Percentiles rank a stretch among this genome's conserved stretches.
phyloP scores from a whole-genome alignment of 1,140 invertebrate species.

The Tigriopus japonicus region DNA sequence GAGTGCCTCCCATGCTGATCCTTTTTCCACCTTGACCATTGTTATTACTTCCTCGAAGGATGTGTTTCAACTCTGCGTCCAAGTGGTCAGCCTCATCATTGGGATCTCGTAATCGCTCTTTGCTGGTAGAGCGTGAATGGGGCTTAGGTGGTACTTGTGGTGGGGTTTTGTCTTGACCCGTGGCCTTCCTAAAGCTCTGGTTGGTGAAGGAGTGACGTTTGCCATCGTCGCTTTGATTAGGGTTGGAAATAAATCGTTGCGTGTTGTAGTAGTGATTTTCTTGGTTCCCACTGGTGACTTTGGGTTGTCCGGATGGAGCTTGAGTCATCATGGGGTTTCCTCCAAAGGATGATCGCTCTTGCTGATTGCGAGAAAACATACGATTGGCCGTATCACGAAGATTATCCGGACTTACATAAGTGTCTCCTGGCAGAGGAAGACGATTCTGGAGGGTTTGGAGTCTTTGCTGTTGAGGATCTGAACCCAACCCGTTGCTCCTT shows the following conservation, averaged over 20 bases:
- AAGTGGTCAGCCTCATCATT: background rate
- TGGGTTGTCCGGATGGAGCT: too few species aligned
- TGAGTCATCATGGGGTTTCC: background rate
- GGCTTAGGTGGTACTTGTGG: constrained; percentile 5
- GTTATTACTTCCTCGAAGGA: background rate
- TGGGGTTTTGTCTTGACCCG: background rate
- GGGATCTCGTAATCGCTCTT: background rate
- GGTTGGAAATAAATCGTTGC: too few species aligned
- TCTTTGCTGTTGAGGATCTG: background rate
- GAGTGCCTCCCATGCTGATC: background rate
- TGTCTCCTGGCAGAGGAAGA: background rate
- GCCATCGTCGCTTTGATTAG: background rate
- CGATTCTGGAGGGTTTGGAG: too few species aligned
- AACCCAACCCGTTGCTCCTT: background rate
- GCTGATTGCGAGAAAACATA: background rate
- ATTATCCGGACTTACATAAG: background rate
- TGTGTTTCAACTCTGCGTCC: constrained; percentile 8
- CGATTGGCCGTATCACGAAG: background rate
- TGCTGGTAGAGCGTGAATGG: background rate
- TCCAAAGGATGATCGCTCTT: background rate
- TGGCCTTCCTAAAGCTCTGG: constrained; percentile 8
- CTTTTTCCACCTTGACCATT: background rate
- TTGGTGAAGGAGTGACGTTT: constrained; percentile 8
- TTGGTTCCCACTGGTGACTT: too few species aligned
- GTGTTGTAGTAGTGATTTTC: too few species aligned